Conservation (phyloP, 1,140 invertebrate species). For the Apis mellifera region DNA sequence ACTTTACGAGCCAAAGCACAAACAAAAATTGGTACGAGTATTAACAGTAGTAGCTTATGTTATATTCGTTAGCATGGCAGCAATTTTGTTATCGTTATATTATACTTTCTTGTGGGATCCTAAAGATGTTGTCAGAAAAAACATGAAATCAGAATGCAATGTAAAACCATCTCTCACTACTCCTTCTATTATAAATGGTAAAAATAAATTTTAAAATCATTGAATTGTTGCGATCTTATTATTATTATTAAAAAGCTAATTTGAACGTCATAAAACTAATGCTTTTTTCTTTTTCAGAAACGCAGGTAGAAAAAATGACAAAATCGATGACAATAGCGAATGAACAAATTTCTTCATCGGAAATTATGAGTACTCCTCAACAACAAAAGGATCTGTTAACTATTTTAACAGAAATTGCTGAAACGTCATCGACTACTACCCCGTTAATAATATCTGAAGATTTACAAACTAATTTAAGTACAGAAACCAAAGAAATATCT, state of each 20-base stretch:
- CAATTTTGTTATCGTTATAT: slow-evolving; percentile 96
- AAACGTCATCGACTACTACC: slow-evolving; percentile 1
- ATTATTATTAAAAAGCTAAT: background rate
- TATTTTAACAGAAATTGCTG: slow-evolving; percentile 29
- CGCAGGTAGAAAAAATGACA: slow-evolving; percentile 40
- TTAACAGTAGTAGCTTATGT: slow-evolving; percentile 97
- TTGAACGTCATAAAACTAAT: background rate
- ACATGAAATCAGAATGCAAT: slow-evolving; percentile 39
- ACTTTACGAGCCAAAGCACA: slow-evolving; percentile 91
- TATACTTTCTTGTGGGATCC: slow-evolving; percentile 98
- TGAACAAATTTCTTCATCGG: background rate
- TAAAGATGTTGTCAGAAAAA: slow-evolving; percentile 71
- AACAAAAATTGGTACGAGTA: slow-evolving; percentile 94
- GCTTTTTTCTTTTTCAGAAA: slow-evolving; percentile 51
- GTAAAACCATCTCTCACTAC: background rate
- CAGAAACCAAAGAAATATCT: background rate
- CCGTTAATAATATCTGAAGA: background rate
- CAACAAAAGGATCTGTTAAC: slow-evolving; percentile 28
- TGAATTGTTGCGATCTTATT: background rate
- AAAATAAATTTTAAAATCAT: slow-evolving; percentile 19
- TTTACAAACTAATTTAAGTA: background rate
- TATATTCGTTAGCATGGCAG: slow-evolving; percentile 96
- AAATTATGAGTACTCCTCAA: slow-evolving; percentile 3
- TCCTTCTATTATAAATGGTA: slow-evolving; percentile 51
- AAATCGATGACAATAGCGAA: slow-evolving; percentile 15